Base-by-base conservation (phyloP, 2,797 vertebrate species). In the Pseudotriccus pelzelni region DNA sequence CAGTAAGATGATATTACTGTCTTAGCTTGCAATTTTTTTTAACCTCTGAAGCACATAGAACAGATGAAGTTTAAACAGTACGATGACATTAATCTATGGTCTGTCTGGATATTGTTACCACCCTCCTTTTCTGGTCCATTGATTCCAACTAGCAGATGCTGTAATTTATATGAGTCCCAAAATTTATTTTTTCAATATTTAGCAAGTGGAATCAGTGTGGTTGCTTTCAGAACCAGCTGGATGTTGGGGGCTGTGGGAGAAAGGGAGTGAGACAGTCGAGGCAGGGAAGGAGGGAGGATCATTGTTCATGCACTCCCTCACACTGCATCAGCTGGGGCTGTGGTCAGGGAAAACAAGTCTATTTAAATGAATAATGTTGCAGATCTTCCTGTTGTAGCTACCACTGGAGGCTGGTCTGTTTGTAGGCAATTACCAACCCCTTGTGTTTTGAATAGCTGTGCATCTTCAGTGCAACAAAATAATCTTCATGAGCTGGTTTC, bases 11-110 rank as follows among this genome's bases (percentile, higher is more conserved):
- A 89, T 96, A 97, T 96, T 96, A 95, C 95, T 96, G 79, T 94
- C 96, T 97, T 97, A 97, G 96, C 60, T 96, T 97, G 96, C 96
- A 97, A 84, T 76, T 78, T 94, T 89, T 95, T 96, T 96, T 94
- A 96, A 97, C 78, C 70, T 89, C 85, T 93, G 94, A 94, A 94
- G 84, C 84, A 94, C 87, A 68, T 36, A 94, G 85, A 92, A 69
- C 83, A 96, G 92, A 95, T 83, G 85, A 97, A 87, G 93, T 95
- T 96, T 96, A 95, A 96, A 91, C 84, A 94, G 60, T 53, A 80
- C 5, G 3, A 72, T 88, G 90, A 68, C 55, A 79, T 83, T 96
- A 92, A 92, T 95, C 82, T 91, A 90, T 89, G 62, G 22, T 74
- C 89, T 93, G 80, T 89, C 91, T 87, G 41, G 88, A 88, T 94